Conservation (phyloP, 2,113 vertebrate genomes). For the Ochotona curzoniae region DNA sequence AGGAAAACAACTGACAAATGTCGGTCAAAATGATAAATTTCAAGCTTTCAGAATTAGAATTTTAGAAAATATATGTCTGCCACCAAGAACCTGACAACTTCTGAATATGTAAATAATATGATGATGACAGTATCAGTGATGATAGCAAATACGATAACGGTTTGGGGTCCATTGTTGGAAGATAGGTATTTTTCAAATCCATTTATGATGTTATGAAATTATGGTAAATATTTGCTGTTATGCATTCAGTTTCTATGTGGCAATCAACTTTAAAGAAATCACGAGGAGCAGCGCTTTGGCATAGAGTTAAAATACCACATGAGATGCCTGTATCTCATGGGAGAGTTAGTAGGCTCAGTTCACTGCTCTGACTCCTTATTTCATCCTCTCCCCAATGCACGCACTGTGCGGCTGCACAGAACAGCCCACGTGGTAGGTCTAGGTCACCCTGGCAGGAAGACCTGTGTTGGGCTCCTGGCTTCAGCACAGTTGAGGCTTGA, state of each 20-base stretch:
- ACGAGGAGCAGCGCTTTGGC: background rate
- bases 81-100: slow-evolving; percentile 3
- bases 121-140: background rate
- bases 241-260: background rate
- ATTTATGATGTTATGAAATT: background rate
- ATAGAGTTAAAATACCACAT: too few relatives aligned
- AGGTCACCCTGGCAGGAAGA: too few relatives aligned
- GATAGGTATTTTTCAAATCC: background rate
- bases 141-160: background rate
- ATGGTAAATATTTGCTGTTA: background rate
- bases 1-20: slow-evolving; percentile 29
- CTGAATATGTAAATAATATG: slow-evolving; percentile 1
- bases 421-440: too few relatives aligned
- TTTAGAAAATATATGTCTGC: slow-evolving; percentile 1
- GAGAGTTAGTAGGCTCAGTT: too few relatives aligned
- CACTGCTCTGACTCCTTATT: too few relatives aligned
- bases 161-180: background rate
- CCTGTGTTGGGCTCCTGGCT: too few relatives aligned
- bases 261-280: background rate
- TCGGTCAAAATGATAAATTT: slow-evolving; percentile 15
- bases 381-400: too few relatives aligned
- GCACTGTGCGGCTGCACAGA: too few relatives aligned
- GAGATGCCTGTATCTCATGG: too few relatives aligned
- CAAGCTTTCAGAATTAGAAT: slow-evolving; percentile 39
- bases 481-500: too few relatives aligned